A percentile compares a stretch with the other conserved stretches of the same genome.
These are phyloP conservation scores for Cactoblastis cactorum DNA, from an alignment of 2,888 invertebrate genomes.

Conservation along the genomic window DNA sequence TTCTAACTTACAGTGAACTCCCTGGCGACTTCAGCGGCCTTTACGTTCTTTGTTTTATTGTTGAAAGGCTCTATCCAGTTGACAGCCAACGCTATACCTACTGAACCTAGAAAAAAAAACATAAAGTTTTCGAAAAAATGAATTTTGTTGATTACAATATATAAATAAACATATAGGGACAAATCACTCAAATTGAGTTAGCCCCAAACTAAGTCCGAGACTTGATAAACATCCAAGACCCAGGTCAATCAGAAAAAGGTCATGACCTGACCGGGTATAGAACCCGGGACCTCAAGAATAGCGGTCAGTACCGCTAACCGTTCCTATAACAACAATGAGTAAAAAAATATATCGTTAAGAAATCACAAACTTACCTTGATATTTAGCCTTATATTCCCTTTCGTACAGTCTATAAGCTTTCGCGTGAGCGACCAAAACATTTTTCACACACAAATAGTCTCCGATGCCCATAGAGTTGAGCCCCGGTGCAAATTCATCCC, in stretches of 20 bases:
- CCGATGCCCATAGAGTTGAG: constrained; percentile 54
- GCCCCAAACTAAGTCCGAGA: too few species aligned
- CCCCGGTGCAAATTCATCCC: constrained; percentile 45
- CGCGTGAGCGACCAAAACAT: constrained; percentile 80
- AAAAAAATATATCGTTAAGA: neutral
- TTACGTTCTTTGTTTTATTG: constrained; percentile 50
- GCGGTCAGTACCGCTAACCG: too few species aligned
- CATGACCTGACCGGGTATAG: too few species aligned
- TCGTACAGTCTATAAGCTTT: constrained; percentile 66
- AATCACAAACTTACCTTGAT: constrained; percentile 39
- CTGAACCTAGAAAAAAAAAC: constrained; percentile 41
- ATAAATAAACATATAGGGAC: too few species aligned
- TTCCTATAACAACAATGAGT: too few species aligned
- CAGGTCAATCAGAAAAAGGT: too few species aligned
- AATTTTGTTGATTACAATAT: too few species aligned
- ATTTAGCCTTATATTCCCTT: constrained; percentile 45
- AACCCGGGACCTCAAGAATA: too few species aligned
- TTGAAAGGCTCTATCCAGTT: constrained; percentile 53
- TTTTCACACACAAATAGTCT: constrained; percentile 76
- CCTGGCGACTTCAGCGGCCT: constrained; percentile 45
- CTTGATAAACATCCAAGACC: too few species aligned
- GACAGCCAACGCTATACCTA: constrained; percentile 50
- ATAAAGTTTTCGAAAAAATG: neutral
- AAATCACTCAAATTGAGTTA: too few species aligned
- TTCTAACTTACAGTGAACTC: constrained; percentile 49